phyloP scores from a whole-genome alignment of 2,797 vertebrate species.

The Platalea minor region DNA sequence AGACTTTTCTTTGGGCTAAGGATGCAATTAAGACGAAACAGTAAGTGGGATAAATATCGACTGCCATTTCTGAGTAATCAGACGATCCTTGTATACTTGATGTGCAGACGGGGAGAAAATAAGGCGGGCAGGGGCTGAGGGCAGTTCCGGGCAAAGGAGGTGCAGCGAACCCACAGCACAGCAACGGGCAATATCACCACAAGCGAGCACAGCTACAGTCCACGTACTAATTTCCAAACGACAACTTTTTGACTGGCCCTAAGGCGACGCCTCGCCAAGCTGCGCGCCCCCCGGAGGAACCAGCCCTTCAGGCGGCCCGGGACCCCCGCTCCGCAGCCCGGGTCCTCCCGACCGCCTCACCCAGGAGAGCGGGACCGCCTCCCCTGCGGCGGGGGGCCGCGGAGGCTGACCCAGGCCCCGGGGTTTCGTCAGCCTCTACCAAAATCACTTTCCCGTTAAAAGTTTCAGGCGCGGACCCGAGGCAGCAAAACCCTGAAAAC shows the following conservation, averaged over 20 bases:
- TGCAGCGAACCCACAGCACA: accelerated
- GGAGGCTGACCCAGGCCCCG: no score
- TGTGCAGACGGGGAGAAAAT: accelerated
- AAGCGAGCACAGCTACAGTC: accelerated
- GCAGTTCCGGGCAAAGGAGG: background rate
- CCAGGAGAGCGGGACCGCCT: no score
- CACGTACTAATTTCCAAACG: accelerated
- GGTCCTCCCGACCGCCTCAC: background rate
- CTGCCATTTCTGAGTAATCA: background rate
- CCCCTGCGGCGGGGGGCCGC: background rate
- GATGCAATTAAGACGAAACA: background rate
- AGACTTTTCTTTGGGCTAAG: background rate
- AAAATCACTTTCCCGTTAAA: accelerated
- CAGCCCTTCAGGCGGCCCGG: accelerated
- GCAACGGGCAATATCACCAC: accelerated
- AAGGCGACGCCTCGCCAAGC: accelerated
- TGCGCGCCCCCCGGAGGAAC: background rate
- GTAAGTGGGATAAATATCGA: background rate
- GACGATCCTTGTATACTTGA: background rate
- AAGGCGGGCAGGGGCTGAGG: background rate
- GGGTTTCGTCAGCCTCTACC: accelerated
- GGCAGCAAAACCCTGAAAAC: background rate
- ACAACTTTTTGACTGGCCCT: accelerated
- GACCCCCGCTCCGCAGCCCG: accelerated
- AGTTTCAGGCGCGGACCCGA: background rate